phyloP scores from a whole-genome alignment of 2,113 vertebrate genomes.

The Erythrocercus mccallii region DNA sequence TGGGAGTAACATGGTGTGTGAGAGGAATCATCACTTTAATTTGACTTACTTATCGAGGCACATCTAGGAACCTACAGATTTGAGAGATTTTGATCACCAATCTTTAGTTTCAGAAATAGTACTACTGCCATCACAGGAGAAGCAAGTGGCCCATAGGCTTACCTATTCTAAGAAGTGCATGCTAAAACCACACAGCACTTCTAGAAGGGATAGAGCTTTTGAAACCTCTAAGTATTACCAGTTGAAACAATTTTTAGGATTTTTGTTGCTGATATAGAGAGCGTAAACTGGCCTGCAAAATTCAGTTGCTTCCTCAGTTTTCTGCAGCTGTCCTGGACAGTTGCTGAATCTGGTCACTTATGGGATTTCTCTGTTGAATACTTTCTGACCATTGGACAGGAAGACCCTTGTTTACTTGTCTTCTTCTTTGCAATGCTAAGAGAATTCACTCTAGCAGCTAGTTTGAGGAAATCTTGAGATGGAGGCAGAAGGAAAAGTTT shows the following conservation, averaged over 20 bases:
- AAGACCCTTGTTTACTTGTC: not conserved
- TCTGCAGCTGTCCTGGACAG: slow-evolving; percentile 35
- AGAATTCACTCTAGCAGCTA: not conserved
- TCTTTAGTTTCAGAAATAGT: not conserved
- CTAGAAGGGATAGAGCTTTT: not conserved
- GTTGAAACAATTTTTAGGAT: not conserved
- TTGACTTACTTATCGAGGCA: not conserved
- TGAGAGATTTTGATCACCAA: not conserved
- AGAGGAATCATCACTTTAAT: not conserved
- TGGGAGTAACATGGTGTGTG: not conserved
- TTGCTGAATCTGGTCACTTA: not conserved
- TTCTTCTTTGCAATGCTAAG: not conserved
- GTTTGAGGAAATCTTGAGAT: not conserved
- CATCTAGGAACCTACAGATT: not conserved
- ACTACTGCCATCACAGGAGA: not conserved
- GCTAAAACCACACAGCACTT: not conserved
- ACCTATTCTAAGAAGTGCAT: not conserved
- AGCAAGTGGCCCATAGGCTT: not conserved
- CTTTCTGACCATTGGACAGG: not conserved
- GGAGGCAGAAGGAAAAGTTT: not conserved
- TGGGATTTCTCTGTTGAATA: not conserved
- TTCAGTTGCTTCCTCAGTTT: not conserved
- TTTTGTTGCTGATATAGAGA: not conserved
- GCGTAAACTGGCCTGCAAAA: not conserved
- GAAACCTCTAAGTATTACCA: not conserved